These are phyloP conservation scores for Drosophila albomicans DNA, from an alignment of 1,140 invertebrate species.

Conservation along the genomic window DNA sequence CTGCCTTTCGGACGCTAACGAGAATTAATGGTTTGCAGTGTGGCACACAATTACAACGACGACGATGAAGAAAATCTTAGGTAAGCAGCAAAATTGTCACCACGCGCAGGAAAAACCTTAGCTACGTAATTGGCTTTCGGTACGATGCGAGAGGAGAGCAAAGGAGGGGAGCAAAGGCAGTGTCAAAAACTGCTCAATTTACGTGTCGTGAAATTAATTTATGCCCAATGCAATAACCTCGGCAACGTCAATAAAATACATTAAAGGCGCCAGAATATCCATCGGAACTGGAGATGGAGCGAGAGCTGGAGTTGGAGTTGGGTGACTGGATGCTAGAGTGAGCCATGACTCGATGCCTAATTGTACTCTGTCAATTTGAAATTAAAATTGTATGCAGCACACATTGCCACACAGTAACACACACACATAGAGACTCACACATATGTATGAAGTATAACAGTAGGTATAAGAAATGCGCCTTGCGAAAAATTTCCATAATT, in stretches of 20 bases:
- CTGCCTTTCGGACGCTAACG: slow-evolving; percentile 78
- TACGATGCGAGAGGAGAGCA: slow-evolving; percentile 1
- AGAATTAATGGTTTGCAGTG: slow-evolving; percentile 85
- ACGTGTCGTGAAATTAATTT: slow-evolving; percentile 85
- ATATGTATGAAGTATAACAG: slow-evolving; percentile 6
- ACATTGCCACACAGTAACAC: slow-evolving; percentile 18
- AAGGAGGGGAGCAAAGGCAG: slow-evolving; percentile 7
- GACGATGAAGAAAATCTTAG: slow-evolving; percentile 68
- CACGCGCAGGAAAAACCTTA: slow-evolving; percentile 64
- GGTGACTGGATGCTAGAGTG: background rate
- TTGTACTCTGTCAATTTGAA: slow-evolving; percentile 80
- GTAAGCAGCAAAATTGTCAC: slow-evolving; percentile 81
- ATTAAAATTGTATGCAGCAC: slow-evolving; percentile 70
- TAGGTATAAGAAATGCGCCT: slow-evolving; percentile 72
- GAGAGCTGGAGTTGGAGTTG: slow-evolving; percentile 2
- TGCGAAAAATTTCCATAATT: slow-evolving; percentile 85
- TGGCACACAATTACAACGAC: slow-evolving; percentile 83
- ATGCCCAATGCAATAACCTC: slow-evolving; percentile 85
- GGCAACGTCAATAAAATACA: slow-evolving; percentile 84
- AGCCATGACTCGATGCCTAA: slow-evolving; percentile 55
- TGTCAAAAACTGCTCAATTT: slow-evolving; percentile 84
- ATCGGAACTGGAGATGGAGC: slow-evolving; percentile 10
- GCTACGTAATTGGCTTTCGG: slow-evolving; percentile 77
- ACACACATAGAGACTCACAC: slow-evolving; percentile 8
- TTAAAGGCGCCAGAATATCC: slow-evolving; percentile 57